These are phyloP conservation scores for Jacana jacana DNA, from an alignment of 2,113 vertebrate genomes.

Conservation along the genomic window DNA sequence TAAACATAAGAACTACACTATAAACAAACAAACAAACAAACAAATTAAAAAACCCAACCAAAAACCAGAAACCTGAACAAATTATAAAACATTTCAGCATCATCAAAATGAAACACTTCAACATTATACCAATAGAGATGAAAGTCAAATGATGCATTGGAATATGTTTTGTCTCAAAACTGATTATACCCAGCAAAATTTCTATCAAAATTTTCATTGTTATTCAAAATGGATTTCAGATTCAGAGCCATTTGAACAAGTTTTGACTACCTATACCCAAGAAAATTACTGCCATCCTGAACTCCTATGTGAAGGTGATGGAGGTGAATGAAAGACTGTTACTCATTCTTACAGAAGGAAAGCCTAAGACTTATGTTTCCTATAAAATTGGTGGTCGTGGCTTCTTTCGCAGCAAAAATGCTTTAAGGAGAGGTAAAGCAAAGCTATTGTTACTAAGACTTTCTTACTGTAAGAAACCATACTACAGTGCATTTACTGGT, in stretches of 20 bases:
- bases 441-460: conserved; percentile 38
- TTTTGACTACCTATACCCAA: not conserved
- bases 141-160: not conserved
- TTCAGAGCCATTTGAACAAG: not conserved
- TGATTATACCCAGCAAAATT: not conserved
- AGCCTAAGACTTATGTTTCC: not conserved
- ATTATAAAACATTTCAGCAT: not conserved
- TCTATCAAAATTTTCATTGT: not conserved
- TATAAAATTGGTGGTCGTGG: not conserved
- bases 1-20: not conserved
- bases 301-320: not conserved
- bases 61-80: not conserved
- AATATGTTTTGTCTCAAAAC: not conserved
- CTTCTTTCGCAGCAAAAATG: not conserved
- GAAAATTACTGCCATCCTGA: not conserved
- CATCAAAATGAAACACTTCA: not conserved
- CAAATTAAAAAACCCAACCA: not conserved
- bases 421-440: not conserved
- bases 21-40: not conserved
- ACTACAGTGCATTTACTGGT: conserved; percentile 34
- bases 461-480: conserved; percentile 30
- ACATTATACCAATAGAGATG: not conserved
- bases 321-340: not conserved
- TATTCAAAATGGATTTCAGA: not conserved
- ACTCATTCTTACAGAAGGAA: not conserved